Conservation (phyloP, 2,113 vertebrate species). For the Thamnaconus septentrionalis region DNA sequence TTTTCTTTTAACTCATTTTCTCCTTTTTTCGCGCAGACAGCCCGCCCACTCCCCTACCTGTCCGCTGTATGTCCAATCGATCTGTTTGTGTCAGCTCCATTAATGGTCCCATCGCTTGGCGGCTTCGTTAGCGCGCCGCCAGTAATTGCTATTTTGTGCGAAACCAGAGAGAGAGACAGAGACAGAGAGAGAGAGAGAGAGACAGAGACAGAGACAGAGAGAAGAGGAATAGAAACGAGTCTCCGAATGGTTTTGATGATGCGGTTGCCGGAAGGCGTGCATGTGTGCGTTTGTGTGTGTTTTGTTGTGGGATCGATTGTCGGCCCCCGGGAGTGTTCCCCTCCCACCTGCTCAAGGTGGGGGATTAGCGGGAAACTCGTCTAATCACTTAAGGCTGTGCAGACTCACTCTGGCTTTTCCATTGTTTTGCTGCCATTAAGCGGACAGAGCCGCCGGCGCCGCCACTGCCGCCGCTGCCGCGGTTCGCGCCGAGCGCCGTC, state of each 20-base stretch:
- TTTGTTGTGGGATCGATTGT: conserved; percentile 64
- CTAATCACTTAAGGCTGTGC: conserved; percentile 72
- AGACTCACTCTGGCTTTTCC: conserved; percentile 70
- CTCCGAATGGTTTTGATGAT: conserved; percentile 68
- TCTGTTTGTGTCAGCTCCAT: conserved; percentile 66
- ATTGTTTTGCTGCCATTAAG: conserved; percentile 63
- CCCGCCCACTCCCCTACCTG: conserved; percentile 24
- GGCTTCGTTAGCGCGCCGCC: conserved; percentile 62
- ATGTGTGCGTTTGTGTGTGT: conserved; percentile 25
- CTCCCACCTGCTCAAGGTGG: conserved; percentile 71
- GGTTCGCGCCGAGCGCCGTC: neutral
- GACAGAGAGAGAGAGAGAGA: conserved; percentile 15
- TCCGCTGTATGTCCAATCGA: conserved; percentile 65
- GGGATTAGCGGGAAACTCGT: conserved; percentile 71
- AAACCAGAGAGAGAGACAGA: conserved; percentile 33
- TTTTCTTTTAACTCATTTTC: conserved; percentile 13
- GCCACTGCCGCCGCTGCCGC: neutral
- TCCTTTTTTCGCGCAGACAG: conserved; percentile 15
- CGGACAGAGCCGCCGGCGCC: conserved; percentile 38
- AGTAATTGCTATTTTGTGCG: conserved; percentile 70
- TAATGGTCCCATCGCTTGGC: conserved; percentile 58
- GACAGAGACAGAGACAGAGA: conserved; percentile 4
- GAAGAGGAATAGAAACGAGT: conserved; percentile 57
- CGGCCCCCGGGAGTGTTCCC: conserved; percentile 45
- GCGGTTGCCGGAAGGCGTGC: conserved; percentile 46